Evolutionary conservation across 2,113 vertebrate genomes (phyloP).

Genomic region (Heteronetta atricapilla): DNA sequence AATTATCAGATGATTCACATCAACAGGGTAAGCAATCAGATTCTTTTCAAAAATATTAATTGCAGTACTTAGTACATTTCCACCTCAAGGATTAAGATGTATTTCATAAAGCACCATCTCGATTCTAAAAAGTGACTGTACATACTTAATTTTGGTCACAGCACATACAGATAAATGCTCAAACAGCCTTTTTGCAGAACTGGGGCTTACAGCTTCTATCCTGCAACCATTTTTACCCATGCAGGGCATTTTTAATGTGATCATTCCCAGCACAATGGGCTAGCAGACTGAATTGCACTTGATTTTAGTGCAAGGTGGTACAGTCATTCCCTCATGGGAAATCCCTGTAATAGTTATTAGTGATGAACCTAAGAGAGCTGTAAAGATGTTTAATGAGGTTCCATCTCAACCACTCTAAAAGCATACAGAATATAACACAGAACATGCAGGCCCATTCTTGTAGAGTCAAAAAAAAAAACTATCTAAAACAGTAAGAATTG

Average conservation of each 20-base stretch:
- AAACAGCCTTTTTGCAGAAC: neutral
- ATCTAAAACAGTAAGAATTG: neutral
- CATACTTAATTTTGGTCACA: neutral
- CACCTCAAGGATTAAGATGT: neutral
- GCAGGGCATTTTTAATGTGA: neutral
- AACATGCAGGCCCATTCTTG: neutral
- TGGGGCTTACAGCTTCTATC: neutral
- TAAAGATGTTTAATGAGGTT: neutral
- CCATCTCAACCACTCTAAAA: neutral
- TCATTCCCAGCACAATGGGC: rapidly evolving
- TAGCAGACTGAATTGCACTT: neutral
- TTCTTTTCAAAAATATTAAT: rapidly evolving
- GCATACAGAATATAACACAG: neutral
- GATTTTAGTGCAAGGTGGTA: neutral
- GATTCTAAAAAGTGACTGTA: neutral
- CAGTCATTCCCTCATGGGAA: neutral
- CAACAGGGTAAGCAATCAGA: neutral
- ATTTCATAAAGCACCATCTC: neutral
- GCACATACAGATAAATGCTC: neutral
- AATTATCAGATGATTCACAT: neutral
- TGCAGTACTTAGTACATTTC: neutral
- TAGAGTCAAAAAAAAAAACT: neutral
- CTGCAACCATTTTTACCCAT: neutral
- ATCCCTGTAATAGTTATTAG: neutral
- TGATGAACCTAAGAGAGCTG: neutral